Base-by-base conservation (phyloP, 2,797 vertebrate genomes). In the Falco novaeseelandiae region DNA sequence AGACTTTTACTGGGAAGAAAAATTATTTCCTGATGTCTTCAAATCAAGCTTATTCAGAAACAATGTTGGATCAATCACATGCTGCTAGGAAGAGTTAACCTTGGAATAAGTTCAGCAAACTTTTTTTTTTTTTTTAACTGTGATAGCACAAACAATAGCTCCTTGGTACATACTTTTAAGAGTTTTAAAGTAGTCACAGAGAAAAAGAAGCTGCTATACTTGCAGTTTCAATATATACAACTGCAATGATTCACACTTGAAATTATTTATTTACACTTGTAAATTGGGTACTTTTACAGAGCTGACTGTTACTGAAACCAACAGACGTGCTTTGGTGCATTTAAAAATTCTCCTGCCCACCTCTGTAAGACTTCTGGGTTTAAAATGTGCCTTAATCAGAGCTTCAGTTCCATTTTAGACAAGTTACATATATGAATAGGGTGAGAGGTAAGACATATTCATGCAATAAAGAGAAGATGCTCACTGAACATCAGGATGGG, bases 251-350 rank as follows among this genome's bases (percentile, higher is more conserved):
- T 89, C 63, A 67, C 27, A 22, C 14, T 32, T 70, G 79, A 61
- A 86, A 91, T 91, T 59, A 83, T 85, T 90, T 87, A 85, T 91
- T 83, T 95, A 83, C 58, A 26, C 26, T 54, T 78, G 67, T 65
- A 95, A 91, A 89, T 7, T n/a, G 65, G 27, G 57, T 54, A 30
- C 32, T 91, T 91, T 29, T 42, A 86, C 77, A 57, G 81, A 93
- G 65, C 86, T 54, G 21, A 30, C 72, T 54, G 58, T 72, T 78
- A 4, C 72, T 78, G 77, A 81, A 93, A 89, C 79, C 90, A 69
- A 61, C 58, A 49, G 65, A 88, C 32, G 8, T 40, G 79, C 48
- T 81, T 71, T 0, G 0, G 23, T 48, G 80, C 80, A 36, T 67
- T 93, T 65, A 36, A 79, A 67, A 69, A 38, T 49, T 57, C 81